Evolutionary conservation across 2,113 vertebrate genomes (phyloP).

Genomic region (Alosa alosa): DNA sequence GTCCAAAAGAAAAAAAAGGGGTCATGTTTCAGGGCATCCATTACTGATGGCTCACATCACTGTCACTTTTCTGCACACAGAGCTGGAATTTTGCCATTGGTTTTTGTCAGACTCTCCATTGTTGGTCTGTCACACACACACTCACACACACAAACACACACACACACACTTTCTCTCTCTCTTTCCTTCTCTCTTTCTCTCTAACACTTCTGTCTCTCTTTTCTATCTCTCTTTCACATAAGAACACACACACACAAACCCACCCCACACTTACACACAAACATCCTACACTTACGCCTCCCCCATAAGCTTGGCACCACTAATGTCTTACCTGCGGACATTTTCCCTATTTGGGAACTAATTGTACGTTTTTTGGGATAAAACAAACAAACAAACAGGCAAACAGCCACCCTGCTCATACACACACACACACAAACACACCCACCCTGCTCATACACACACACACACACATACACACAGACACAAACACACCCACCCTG

Average conservation of each 20-base stretch:
- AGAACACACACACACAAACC: not conserved
- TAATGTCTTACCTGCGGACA: slow-evolving; percentile 37
- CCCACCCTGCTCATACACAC: too few relatives aligned
- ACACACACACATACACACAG: too few relatives aligned
- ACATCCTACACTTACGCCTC: not conserved
- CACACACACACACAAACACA: too few relatives aligned
- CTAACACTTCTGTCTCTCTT: too few relatives aligned
- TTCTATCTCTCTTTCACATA: too few relatives aligned
- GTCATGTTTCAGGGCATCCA: not conserved
- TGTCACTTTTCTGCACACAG: not conserved
- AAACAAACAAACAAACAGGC: not conserved
- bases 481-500: not conserved
- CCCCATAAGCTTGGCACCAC: slow-evolving; percentile 30
- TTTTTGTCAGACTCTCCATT: not conserved
- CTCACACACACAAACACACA: not conserved
- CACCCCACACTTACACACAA: not conserved
- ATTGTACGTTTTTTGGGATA: not conserved
- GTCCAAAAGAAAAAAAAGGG: not conserved
- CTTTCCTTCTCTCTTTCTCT: too few relatives aligned
- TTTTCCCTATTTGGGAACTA: slow-evolving; percentile 30
- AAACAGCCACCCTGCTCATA: too few relatives aligned
- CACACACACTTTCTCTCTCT: not conserved
- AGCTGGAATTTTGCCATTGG: not conserved
- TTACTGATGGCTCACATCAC: not conserved
- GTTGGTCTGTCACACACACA: not conserved